Evolutionary conservation across 2,113 vertebrate species (phyloP), one percentile per base, ranked within the genome.

Genomic region (Arothron firmamentum): DNA sequence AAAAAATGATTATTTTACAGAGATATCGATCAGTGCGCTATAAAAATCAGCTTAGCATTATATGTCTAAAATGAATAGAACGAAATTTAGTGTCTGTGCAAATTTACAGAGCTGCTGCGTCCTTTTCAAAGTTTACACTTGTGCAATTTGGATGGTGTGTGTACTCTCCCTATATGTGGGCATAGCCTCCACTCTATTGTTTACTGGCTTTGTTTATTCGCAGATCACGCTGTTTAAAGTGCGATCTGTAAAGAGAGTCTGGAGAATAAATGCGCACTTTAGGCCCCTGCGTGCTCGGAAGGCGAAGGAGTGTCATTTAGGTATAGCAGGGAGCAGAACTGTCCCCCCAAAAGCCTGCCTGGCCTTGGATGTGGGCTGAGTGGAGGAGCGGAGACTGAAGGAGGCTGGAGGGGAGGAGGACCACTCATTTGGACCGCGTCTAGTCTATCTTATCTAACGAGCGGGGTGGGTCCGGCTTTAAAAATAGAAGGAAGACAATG

Each of bases 1-100:
- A 91, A 52, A 90, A 89, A 95, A 96, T 92, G 94, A 96, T 97
- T 94, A 97, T 98, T 98, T 98, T 96, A 96, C 94, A 91, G 90
- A 94, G 96, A 98, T 98, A 98, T 98, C 94, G 96, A 98, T 98
- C 96, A 94, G 93, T 88, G 90, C 90, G 86, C 89, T 93, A 95
- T 93, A 95, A 94, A 96, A 97, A 93, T 93, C 93, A 92, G 92
- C 93, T 93, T 92, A 92, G 90, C 91, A 93, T 94, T 94, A 94
- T 94, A 95, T 94, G 93, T 92, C 89, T 92, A 91, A 90, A 92
- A 92, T 89, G 88, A 87, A 90, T 88, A 87, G 88, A 90, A 89
- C 82, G 85, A 91, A 92, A 93, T 93, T 87, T 93, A 93, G 94
- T 93, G 94, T 96, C 94, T 96, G 94, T 93, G 94, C 88, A 94